Base-by-base conservation (phyloP, 2,113 vertebrate genomes). In the Gallinago paraguaiae region DNA sequence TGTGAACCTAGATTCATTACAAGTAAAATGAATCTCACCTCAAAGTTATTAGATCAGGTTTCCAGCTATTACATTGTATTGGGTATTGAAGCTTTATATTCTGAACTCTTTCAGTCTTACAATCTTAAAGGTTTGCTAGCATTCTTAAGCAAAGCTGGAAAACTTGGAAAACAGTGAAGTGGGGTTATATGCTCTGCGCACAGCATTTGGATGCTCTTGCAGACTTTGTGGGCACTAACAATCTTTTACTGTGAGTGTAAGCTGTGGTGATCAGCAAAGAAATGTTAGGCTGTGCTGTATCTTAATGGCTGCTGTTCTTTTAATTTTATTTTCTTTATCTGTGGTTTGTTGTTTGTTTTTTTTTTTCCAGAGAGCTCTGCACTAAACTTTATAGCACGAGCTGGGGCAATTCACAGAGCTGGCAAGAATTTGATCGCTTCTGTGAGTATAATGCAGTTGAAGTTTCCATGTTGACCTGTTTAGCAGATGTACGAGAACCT, bases 341-440 rank as follows among this genome's bases (percentile, higher is more conserved):
- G 0, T 54, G 4, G 53, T 30, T 30, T 54, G 51, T 53, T 46
- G 45, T 19, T 19, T 45, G 17, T 18, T 46, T 46, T 20, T 60
- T 69, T 79, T 57, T 91, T 61, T 95, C 41, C 96, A 99, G 99
- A 96, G 99, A 99, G 93, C 98, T 99, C 97, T 99, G 99, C 95
- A 98, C 98, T 95, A 99, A 99, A 97, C 98, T 99, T 88, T 98
- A 98, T 97, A 99, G 99, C 97, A 99, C 98, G 33, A 99, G 99
- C 98, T 99, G 99, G 99, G 99, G 99, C 95, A 98, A 98, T 95
- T 98, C 98, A 92, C 99, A 99, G 97, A 99, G 98, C 31, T 99
- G 99, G 99, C 99, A 99, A 97, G 99, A 99, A 96, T 99, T 99
- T 94, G 99, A 99, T 97, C 98, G 98, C 93, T 97, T 98, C 72